Evolutionary conservation across 2,113 vertebrate genomes (phyloP), one percentile per base, ranked within the genome.

Genomic region (Hyperopisus bebe): DNA sequence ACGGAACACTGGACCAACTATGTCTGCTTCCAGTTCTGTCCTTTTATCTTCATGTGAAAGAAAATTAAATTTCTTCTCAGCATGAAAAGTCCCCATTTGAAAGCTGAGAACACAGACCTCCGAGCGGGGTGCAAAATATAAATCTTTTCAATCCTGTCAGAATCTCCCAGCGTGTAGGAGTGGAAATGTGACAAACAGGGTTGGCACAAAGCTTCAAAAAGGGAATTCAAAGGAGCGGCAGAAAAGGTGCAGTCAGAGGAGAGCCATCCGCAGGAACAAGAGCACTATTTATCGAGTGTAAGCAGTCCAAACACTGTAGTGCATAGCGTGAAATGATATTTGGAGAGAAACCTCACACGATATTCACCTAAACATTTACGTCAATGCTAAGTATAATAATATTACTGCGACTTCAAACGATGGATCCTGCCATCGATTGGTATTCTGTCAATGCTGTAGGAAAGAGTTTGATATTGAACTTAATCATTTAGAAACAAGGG

Each of bases 171-270:
- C 21, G 24, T 84, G 82, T 84, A 47, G 82, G 82, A 84, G 82
- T 84, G 82, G 82, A n/a, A 84, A 84, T 84, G 82, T 84, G 82
- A 84, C 77, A 82, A 82, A 82, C 42, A 84, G 82, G 47, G 82
- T 84, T 39, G 82, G 82, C 44, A 47, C 21, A 84, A 84, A 84
- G 82, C 44, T 80, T 80, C 74, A 42, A 19, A 80, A 80, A 42
- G 35, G 74, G 74, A 80, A 80, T 80, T 80, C 74, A 84, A 84
- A 46, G 82, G 82, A 47, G 44, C 42, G 10, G 19, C 19, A 47
- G 82, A 47, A 84, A n/a, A 39, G 44, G 82, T 46, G 82, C 42
- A 84, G 82, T 47, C 42, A 46, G 82, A 84, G 42, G 74, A 35
- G 39, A 84, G 82, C 44, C 44, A 47, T 84, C 39, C 82, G 19